Evolutionary conservation across 2,113 vertebrate species (phyloP).

Genomic region (Mellivora capensis): DNA sequence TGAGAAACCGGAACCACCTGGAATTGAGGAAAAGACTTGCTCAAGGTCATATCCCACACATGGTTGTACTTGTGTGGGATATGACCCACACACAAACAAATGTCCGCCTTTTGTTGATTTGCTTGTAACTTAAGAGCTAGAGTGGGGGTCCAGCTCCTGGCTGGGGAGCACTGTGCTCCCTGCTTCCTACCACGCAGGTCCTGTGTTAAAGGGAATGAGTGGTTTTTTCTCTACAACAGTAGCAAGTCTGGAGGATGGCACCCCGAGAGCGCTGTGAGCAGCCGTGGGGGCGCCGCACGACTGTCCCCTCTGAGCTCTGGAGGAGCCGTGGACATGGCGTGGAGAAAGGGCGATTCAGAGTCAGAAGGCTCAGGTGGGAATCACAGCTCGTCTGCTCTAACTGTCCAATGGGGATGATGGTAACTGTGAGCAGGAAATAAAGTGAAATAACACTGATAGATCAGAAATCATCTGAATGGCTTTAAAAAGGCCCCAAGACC

Average conservation of each 20-base stretch:
- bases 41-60: not conserved
- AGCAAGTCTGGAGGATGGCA: not conserved
- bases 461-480: not conserved
- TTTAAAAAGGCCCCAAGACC: not conserved
- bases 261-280: fast-evolving
- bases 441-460: not conserved
- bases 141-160: not conserved
- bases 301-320: not conserved
- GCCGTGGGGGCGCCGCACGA: not conserved
- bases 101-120: not conserved
- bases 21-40: not conserved
- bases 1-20: not conserved
- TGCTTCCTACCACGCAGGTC: not conserved
- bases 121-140: not conserved
- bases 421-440: not conserved
- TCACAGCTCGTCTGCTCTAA: not conserved
- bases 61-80: not conserved
- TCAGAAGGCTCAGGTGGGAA: not conserved
- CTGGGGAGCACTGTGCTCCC: not conserved
- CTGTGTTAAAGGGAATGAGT: not conserved
- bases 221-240: not conserved
- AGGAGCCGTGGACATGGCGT: not conserved
- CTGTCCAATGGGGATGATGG: not conserved
- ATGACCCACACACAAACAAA: not conserved
- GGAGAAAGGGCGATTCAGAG: not conserved